Evolutionary conservation across 2,888 invertebrate species (phyloP), one percentile per base, ranked within the genome.

Genomic region (Epiblema foenella): DNA sequence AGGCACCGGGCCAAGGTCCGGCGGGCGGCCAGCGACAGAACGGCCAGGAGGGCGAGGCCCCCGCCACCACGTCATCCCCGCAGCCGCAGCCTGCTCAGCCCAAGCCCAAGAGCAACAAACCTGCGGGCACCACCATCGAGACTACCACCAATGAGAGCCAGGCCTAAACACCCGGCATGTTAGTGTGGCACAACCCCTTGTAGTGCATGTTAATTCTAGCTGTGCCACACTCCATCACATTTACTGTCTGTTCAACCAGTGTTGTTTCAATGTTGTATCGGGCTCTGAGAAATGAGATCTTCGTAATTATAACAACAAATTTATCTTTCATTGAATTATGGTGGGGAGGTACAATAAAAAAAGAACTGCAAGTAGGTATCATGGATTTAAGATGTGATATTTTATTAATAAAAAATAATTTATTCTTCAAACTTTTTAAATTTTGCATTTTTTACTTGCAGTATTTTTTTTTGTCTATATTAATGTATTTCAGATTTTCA

Each of bases 81-180:
- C 87, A 78, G 76, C 89, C 82, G 60, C 87, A 83, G 78, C 58
- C 58, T n/a, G 20, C 60, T 20, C 83, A 83, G 82, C 81, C 86
- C 67, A 91, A 90, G 83, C 83, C 85, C 75, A 90, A 90, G 78
- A 78, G 80, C 76, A 75, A 71, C 78, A 89, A 90, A 82, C 87
- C 90, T 42, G 80, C 87, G 72, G 89, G 89, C 78, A 85, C 91
- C 77, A 89, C 88, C 80, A 89, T 90, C 60, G 93, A 93, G 78
- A 87, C 90, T 74, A 90, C 93, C 78, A 90, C 92, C 81, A 92
- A 91, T 80, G 93, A 93, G 86, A 94, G 93, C 86, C 93, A 94
- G 86, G 93, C 93, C 82, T 94, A 87, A 88, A 75, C 75, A 78
- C 78, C 77, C 71, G 77, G 79, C 78, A 73, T 74, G 76, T 76